phyloP scores from a whole-genome alignment of 2,113 vertebrate genomes.

The Bubalus kerabau region DNA sequence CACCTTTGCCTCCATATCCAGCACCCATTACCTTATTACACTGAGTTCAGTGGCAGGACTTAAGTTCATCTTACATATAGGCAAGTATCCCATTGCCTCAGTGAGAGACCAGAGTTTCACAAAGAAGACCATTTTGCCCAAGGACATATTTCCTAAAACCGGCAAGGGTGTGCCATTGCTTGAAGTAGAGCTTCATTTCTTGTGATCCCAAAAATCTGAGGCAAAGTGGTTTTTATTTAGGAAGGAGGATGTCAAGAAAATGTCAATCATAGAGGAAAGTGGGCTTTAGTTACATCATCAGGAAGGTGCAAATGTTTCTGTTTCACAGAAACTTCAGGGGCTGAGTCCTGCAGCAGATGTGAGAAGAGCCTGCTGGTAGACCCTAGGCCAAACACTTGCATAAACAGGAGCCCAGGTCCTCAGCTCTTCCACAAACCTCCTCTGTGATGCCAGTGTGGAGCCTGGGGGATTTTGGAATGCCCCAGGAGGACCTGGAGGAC shows the following conservation, averaged over 20 bases:
- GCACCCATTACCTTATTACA: background rate
- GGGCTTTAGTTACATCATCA: too few relatives aligned
- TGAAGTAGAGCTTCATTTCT: background rate
- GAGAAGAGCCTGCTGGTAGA: background rate
- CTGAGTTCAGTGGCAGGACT: background rate
- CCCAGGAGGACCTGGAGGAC: too few relatives aligned
- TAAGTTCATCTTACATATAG: background rate
- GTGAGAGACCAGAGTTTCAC: background rate
- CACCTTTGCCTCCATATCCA: background rate
- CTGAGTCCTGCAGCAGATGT: background rate
- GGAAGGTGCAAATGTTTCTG: background rate
- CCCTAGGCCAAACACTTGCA: fast-evolving
- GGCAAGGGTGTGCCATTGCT: background rate
- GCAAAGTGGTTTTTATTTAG: background rate
- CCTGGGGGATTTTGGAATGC: background rate
- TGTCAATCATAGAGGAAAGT: background rate
- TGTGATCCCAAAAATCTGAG: background rate
- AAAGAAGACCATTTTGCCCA: background rate
- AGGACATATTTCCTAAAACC: background rate
- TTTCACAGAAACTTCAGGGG: background rate
- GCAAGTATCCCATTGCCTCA: background rate
- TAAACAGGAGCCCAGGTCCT: background rate
- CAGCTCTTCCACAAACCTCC: background rate
- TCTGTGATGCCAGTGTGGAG: background rate
- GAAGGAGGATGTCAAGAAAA: background rate